Percentiles rank a stretch among this genome's conserved stretches.
phyloP scores from a whole-genome alignment of 2,113 vertebrate genomes.

The Delphinus delphis region DNA sequence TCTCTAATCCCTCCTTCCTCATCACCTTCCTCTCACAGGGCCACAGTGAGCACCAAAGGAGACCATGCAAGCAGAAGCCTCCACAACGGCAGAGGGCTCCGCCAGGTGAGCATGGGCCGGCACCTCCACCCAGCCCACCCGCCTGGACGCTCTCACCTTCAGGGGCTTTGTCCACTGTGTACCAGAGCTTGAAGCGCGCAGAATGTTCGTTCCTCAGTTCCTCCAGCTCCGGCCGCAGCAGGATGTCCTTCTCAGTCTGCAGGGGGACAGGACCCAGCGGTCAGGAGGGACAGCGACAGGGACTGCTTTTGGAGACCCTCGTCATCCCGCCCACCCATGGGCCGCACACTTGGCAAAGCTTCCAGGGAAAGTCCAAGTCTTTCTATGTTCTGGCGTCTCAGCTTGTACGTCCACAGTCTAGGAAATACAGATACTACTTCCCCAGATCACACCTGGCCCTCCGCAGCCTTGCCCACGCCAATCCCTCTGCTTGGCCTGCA shows the following conservation, averaged over 20 bases:
- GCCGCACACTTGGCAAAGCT: background rate
- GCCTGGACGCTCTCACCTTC: slow-evolving; percentile 82
- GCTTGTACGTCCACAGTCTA: fast-evolving
- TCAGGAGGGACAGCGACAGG: background rate
- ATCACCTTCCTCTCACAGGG: no score
- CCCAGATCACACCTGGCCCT: background rate
- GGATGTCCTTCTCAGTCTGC: slow-evolving; percentile 95
- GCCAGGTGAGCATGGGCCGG: background rate
- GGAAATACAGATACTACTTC: fast-evolving
- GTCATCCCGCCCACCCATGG: fast-evolving
- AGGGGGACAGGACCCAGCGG: background rate
- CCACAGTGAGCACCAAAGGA: background rate
- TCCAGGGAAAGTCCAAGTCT: background rate
- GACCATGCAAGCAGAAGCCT: background rate
- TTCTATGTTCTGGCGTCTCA: background rate
- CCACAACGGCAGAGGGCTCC: background rate
- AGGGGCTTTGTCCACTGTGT: slow-evolving; percentile 92
- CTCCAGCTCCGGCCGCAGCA: slow-evolving; percentile 92
- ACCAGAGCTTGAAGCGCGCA: slow-evolving; percentile 93
- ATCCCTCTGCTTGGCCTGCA: background rate
- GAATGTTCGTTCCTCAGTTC: slow-evolving; percentile 90
- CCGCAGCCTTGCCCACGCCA: fast-evolving
- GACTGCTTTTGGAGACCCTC: background rate
- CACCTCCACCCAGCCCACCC: background rate
- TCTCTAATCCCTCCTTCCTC: background rate